These are phyloP conservation scores for Nephrotoma guestfalica DNA, from an alignment of 2,888 invertebrate genomes.

Conservation along the genomic window DNA sequence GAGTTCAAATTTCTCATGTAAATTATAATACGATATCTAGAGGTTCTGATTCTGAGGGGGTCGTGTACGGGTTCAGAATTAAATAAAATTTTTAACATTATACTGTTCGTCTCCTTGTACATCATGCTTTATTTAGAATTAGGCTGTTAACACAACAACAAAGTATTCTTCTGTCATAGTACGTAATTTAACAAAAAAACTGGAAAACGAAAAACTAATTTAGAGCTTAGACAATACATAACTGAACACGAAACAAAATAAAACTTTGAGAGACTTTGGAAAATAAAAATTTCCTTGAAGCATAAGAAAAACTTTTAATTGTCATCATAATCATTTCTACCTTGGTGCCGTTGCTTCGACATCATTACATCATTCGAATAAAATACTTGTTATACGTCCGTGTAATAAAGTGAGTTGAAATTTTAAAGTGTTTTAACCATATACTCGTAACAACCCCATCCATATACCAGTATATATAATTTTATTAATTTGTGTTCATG, in stretches of 20 bases:
- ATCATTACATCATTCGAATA: background rate
- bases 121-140: background rate
- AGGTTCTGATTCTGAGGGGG: too few species aligned
- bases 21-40: too few species aligned
- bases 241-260: background rate
- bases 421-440: background rate
- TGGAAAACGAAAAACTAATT: background rate
- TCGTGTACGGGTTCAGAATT: too few species aligned
- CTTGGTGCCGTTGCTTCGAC: background rate
- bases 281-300: background rate
- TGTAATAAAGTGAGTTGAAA: background rate
- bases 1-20: too few species aligned
- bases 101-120: background rate
- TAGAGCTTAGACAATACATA: background rate
- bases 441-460: background rate
- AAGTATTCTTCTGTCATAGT: background rate
- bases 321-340: background rate
- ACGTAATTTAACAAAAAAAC: background rate
- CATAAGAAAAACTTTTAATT: background rate
- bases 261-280: background rate
- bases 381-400: background rate
- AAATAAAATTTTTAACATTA: too few species aligned
- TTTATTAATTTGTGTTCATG: background rate
- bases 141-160: background rate
- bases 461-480: background rate